Conservation (phyloP, 2,797 vertebrate genomes). For the Thripadectes ignobilis region DNA sequence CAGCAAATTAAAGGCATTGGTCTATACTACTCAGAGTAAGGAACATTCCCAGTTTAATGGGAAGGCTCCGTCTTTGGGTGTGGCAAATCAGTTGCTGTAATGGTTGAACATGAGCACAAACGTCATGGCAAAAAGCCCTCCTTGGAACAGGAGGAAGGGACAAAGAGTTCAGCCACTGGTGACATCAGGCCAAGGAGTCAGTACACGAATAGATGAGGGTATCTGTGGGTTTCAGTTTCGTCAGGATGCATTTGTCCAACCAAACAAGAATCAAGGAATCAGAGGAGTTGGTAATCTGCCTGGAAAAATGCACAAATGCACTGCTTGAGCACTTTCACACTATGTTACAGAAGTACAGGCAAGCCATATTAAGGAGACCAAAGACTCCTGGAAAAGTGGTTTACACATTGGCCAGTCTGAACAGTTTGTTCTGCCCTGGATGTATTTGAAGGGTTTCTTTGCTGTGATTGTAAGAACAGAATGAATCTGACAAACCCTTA, state of each 20-base stretch:
- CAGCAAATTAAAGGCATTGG: accelerated
- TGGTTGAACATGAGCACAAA: background rate
- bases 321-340: accelerated
- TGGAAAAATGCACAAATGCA: background rate
- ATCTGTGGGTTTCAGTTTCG: background rate
- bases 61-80: accelerated
- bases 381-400: background rate
- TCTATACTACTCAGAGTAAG: background rate
- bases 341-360: background rate
- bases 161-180: background rate
- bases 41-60: background rate
- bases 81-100: background rate
- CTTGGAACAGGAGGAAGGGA: background rate
- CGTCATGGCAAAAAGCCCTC: accelerated
- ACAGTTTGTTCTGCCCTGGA: background rate
- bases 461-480: background rate
- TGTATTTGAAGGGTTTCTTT: background rate
- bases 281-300: background rate
- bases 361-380: background rate
- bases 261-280: background rate
- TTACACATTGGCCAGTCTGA: background rate
- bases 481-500: background rate
- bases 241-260: accelerated
- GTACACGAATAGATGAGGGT: background rate
- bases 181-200: background rate